phyloP scores from a whole-genome alignment of 1,140 invertebrate species.

The Habropoda laboriosa region DNA sequence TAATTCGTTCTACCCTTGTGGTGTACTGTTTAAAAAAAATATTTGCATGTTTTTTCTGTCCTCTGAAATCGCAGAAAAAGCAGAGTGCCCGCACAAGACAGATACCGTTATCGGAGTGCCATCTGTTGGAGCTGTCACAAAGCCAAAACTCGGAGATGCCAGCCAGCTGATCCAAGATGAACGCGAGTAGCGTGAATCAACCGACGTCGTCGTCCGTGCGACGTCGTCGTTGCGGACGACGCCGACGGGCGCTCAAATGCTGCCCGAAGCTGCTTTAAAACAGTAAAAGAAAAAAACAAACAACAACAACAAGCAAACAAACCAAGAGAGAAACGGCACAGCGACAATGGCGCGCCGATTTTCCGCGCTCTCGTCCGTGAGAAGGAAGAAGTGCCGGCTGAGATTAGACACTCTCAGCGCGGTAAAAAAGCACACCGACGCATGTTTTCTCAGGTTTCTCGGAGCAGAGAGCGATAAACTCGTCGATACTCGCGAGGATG shows the following conservation, averaged over 20 bases:
- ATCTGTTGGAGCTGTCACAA: conserved; percentile 85
- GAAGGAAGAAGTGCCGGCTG: not conserved
- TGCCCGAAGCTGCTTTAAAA: conserved; percentile 51
- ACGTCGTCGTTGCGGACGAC: conserved; percentile 49
- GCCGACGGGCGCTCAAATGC: conserved; percentile 41
- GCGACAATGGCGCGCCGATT: conserved; percentile 18
- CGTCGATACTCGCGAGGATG: not conserved
- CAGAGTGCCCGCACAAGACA: conserved; percentile 87
- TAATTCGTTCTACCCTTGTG: too few relatives aligned
- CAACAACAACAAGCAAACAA: not conserved
- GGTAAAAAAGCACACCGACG: not conserved
- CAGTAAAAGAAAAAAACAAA: not conserved
- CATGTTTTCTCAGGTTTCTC: conserved; percentile 34
- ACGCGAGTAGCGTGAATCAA: conserved; percentile 67
- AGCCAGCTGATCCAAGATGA: conserved; percentile 77
- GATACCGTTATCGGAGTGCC: conserved; percentile 87
- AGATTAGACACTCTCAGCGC: not conserved
- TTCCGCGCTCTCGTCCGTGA: not conserved
- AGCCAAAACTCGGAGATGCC: conserved; percentile 76
- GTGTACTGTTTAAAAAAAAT: too few relatives aligned
- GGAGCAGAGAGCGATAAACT: not conserved
- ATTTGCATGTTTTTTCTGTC: not conserved
- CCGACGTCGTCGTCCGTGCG: conserved; percentile 63
- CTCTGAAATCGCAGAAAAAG: conserved; percentile 84
- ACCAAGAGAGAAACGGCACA: not conserved